Percentiles rank a stretch among this genome's conserved stretches.
These are phyloP conservation scores for Chelon labrosus DNA, from an alignment of 2,797 vertebrate genomes.

Conservation along the genomic window DNA sequence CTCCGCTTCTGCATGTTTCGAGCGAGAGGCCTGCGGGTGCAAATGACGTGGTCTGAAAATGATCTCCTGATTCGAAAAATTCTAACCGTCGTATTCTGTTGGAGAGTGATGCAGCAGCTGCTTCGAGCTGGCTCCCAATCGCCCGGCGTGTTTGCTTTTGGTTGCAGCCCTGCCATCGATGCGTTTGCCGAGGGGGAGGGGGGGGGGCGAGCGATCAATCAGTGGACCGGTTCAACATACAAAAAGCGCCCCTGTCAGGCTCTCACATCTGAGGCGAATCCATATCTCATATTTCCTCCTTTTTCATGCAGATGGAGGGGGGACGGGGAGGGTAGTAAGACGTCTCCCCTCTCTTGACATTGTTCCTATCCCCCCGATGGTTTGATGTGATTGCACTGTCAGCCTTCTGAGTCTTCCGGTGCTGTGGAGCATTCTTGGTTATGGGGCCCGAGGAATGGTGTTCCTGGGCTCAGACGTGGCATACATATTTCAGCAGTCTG, in stretches of 20 bases:
- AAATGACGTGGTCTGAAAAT: not conserved
- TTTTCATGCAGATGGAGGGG: conserved; percentile 64
- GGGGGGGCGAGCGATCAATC: conserved; percentile 59
- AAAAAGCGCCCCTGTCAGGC: conserved; percentile 61
- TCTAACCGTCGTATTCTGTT: not conserved
- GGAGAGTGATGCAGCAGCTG: conserved; percentile 45
- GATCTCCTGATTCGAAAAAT: too few species aligned
- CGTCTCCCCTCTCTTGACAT: conserved; percentile 49
- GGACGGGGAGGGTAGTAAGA: conserved; percentile 37
- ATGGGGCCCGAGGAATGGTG: conserved; percentile 39
- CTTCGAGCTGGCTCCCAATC: conserved; percentile 52
- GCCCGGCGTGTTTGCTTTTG: conserved; percentile 56
- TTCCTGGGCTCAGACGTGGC: conserved; percentile 48
- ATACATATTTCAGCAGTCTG: conserved; percentile 71
- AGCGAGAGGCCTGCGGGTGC: not conserved
- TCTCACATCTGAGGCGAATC: conserved; percentile 67
- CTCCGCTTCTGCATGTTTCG: not conserved
- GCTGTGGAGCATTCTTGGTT: conserved; percentile 34
- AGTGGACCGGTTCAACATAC: conserved; percentile 55
- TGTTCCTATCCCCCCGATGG: conserved; percentile 46
- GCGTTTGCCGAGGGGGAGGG: conserved; percentile 46
- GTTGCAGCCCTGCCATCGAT: conserved; percentile 51
- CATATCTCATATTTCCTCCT: conserved; percentile 68
- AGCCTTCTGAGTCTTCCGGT: conserved; percentile 40
- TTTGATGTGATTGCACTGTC: conserved; percentile 67